Percentiles rank a stretch among this genome's conserved stretches.
Evolutionary conservation across 2,113 vertebrate genomes (phyloP).

Genomic region (Pogonocichla stellata): DNA sequence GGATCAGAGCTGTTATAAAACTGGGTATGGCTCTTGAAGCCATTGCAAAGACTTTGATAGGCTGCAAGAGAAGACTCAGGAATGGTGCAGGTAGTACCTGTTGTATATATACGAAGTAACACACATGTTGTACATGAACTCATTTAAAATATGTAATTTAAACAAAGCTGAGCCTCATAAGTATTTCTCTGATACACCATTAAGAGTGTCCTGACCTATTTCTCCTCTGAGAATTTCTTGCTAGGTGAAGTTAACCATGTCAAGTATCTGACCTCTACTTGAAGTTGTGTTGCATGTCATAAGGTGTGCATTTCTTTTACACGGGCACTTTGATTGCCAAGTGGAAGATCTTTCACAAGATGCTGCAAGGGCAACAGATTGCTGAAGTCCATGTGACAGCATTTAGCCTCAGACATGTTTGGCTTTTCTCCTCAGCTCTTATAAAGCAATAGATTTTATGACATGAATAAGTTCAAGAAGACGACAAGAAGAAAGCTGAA

Average conservation of each 20-base stretch:
- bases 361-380: not conserved
- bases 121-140: not conserved
- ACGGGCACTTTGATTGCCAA: not conserved
- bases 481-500: conserved; percentile 10
- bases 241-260: not conserved
- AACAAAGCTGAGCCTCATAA: not conserved
- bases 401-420: not conserved
- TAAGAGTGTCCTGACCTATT: not conserved
- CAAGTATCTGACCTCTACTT: not conserved
- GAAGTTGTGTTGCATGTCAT: not conserved
- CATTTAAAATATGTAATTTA: not conserved
- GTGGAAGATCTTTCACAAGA: not conserved
- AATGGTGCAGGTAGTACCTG: not conserved
- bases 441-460: conserved; percentile 23
- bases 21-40: not conserved
- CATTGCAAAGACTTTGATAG: not conserved
- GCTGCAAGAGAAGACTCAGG: not conserved
- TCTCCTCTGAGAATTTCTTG: not conserved
- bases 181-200: not conserved
- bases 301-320: conserved; percentile 6
- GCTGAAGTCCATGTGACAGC: not conserved
- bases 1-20: not conserved
- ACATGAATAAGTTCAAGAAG: not conserved
- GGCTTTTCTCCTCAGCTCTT: not conserved
- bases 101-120: not conserved